phyloP scores from a whole-genome alignment of 1,140 invertebrate genomes.

The Sminthurinus signatus region DNA sequence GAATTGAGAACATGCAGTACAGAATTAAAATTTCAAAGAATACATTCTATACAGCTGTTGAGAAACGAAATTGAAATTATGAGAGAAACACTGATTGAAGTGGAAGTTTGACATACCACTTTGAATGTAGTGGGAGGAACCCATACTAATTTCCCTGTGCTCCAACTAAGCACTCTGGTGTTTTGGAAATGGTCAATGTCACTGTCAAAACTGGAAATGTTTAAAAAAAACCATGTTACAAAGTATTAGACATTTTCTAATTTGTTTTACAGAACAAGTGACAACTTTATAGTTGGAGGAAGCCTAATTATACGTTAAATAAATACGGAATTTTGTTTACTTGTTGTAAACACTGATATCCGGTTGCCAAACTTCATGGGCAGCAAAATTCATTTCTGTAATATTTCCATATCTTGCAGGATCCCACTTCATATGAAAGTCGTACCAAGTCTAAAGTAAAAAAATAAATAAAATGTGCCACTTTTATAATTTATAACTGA shows the following conservation, averaged over 20 bases:
- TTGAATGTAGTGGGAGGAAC: conserved; percentile 38
- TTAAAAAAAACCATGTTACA: neutral
- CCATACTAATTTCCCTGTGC: conserved; percentile 24
- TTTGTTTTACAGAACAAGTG: neutral
- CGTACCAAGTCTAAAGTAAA: conserved; percentile 42
- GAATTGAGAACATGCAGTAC: no score
- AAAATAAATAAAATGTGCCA: neutral
- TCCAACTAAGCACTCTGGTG: conserved; percentile 25
- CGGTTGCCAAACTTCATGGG: conserved; percentile 47
- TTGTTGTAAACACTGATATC: conserved; percentile 49
- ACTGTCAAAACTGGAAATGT: conserved; percentile 28
- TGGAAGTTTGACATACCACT: no score
- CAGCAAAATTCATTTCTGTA: conserved; percentile 44
- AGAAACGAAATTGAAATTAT: no score
- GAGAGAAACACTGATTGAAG: no score
- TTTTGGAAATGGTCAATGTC: conserved; percentile 41
- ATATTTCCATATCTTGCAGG: conserved; percentile 44
- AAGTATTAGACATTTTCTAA: neutral
- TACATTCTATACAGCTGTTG: no score
- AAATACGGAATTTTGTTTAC: conserved; percentile 37
- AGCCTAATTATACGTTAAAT: conserved; percentile 2
- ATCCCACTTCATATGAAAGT: conserved; percentile 47
- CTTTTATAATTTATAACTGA: no score
- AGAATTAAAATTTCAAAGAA: no score
- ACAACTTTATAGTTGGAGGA: no score